phyloP scores from a whole-genome alignment of 2,113 vertebrate species.

The Pomatorhinus ruficollis region DNA sequence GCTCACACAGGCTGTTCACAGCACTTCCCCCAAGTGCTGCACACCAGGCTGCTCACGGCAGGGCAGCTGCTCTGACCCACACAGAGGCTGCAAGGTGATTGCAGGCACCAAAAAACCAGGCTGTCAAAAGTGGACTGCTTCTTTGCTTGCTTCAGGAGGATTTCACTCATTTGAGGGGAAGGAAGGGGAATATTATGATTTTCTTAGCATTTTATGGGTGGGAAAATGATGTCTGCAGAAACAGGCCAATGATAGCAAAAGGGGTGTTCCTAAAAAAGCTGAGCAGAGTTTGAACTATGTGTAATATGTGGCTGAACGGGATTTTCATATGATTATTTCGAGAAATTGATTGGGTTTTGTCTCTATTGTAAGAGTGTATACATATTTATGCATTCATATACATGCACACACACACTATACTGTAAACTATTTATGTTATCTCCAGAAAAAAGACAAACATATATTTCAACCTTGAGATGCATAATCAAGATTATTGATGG shows the following conservation, averaged over 20 bases:
- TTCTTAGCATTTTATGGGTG: background rate
- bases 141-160: background rate
- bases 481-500: background rate
- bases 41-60: background rate
- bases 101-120: rapidly evolving
- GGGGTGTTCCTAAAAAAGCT: background rate
- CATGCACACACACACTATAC: background rate
- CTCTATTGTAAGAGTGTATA: background rate
- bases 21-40: rapidly evolving
- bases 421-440: background rate
- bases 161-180: background rate
- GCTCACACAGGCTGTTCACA: rapidly evolving
- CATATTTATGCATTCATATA: background rate
- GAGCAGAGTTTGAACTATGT: background rate
- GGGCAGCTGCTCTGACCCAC: background rate
- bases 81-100: background rate
- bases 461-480: rapidly evolving
- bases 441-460: background rate
- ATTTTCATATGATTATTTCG: background rate
- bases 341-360: background rate
- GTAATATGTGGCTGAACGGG: background rate
- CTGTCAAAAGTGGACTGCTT: background rate
- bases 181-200: background rate
- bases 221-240: background rate
- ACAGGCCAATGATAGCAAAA: background rate